Conservation (phyloP, 1,140 invertebrate species). For the Dendrolimus punctatus region DNA sequence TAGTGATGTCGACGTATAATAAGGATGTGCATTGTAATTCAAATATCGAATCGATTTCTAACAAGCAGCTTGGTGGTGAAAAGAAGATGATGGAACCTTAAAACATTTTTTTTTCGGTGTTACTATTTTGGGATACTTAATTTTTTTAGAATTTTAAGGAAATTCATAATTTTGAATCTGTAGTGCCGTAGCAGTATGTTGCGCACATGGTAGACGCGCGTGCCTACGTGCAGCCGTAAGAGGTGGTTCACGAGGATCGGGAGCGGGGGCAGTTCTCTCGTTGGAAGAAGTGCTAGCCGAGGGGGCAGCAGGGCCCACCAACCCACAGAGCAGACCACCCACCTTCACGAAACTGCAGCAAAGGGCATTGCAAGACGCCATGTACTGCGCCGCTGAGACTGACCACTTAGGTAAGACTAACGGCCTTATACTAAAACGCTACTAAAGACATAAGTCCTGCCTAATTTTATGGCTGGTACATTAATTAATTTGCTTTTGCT, state of each 20-base stretch:
- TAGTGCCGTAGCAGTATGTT: conserved; percentile 89
- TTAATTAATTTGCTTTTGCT: no score
- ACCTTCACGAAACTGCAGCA: conserved; percentile 86
- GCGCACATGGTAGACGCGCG: conserved; percentile 85
- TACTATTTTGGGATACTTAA: neutral
- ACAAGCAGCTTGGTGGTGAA: no score
- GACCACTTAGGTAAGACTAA: conserved; percentile 81
- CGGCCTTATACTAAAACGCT: no score
- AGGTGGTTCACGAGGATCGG: conserved; percentile 83
- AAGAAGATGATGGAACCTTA: no score
- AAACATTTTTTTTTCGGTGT: no score
- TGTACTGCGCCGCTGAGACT: conserved; percentile 93
- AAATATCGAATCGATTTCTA: no score
- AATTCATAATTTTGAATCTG: neutral
- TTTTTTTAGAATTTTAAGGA: neutral
- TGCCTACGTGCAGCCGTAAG: conserved; percentile 85
- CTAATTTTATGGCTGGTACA: no score
- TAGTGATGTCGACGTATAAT: no score
- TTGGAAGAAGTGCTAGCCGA: conserved; percentile 93
- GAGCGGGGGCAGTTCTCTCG: conserved; percentile 81
- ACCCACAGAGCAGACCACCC: conserved; percentile 54
- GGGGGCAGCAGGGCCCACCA: conserved; percentile 72
- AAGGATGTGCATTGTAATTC: no score
- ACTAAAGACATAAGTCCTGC: no score
- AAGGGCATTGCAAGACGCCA: conserved; percentile 89